These are phyloP conservation scores for Empis stercorea DNA, from an alignment of 2,888 invertebrate species.

Conservation along the genomic window DNA sequence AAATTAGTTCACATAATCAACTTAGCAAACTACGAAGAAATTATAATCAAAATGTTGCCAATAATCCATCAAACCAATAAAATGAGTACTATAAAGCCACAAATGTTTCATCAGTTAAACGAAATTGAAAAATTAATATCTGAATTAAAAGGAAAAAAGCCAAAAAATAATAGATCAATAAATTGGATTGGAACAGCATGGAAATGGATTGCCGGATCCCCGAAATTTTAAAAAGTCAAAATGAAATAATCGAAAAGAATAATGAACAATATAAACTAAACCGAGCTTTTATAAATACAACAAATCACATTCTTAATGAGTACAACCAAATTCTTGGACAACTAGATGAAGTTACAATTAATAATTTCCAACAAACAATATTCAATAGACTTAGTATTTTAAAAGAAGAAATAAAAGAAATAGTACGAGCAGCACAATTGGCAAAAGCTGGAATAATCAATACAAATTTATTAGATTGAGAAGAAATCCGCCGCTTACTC, in stretches of 20 bases:
- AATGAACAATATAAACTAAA: conserved; percentile 7
- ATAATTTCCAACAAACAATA: too few species aligned
- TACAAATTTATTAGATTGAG: too few species aligned
- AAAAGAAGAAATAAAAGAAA: too few species aligned
- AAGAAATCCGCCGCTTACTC: too few species aligned
- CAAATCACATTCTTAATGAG: too few species aligned
- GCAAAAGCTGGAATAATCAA: too few species aligned
- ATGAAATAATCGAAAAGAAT: conserved; percentile 1
- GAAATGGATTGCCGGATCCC: not conserved
- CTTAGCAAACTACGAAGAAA: not conserved
- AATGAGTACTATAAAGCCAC: not conserved
- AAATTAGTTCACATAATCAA: not conserved
- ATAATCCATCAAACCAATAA: not conserved
- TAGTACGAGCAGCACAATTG: too few species aligned
- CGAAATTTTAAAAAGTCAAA: conserved; percentile 3
- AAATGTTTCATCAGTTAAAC: not conserved
- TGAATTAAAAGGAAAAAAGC: not conserved
- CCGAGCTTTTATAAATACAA: not conserved
- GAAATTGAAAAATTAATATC: not conserved
- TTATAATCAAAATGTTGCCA: not conserved
- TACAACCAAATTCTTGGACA: too few species aligned
- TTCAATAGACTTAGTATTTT: too few species aligned
- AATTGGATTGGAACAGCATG: conserved; percentile 5
- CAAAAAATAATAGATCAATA: conserved; percentile 2
- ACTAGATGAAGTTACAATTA: too few species aligned